Base-by-base conservation (phyloP, 2,797 vertebrate genomes). In the Microchirus variegatus region DNA sequence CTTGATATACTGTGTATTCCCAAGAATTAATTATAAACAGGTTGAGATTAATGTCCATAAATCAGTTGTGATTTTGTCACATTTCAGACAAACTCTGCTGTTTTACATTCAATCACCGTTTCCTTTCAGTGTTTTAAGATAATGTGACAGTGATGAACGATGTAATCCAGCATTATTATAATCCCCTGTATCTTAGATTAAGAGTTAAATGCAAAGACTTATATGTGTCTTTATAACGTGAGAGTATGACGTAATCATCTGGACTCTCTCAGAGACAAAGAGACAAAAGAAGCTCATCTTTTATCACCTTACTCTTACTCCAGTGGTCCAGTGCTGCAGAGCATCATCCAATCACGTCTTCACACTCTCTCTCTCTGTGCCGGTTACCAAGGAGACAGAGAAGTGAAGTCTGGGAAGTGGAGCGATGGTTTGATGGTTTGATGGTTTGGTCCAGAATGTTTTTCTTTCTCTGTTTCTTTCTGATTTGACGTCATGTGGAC, bases 341-440 rank as follows among this genome's bases (percentile, higher is more conserved):
- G 77, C 61, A 65, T 77, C 73, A 61, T 80, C 90, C 90, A 90
- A 91, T 91, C 90, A 88, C 63, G 17, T 85, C 76, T 77, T 85
- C 82, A 71, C 76, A 58, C 80, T 77, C 75, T 71, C 80, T 77
- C 75, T 71, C 85, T 83, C 87, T 63, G 59, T 73, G 80, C 86
- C 58, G 87, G 87, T 91, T 91, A 85, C 87, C 87, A 90, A 86
- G 89, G 91, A 91, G 89, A 90, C 87, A 88, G 87, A 85, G 81
- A 81, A 84, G 73, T 72, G 68, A 83, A 84, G 82, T 87, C 87
- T 83, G 81, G 67, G 86, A 86, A 89, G 81, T 89, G 69, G 81
- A 87, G 88, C 88, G 76, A 78, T 51, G 82, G 73, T 85, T 85
- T 81, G 76, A 81, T 80, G 66, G n/a, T n/a, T n/a, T n/a, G n/a